A percentile compares a stretch with the other conserved stretches of the same genome.
phyloP scores from a whole-genome alignment of 53 echinoderm and acorn worm species.

The Mesocentrotus franciscanus region DNA sequence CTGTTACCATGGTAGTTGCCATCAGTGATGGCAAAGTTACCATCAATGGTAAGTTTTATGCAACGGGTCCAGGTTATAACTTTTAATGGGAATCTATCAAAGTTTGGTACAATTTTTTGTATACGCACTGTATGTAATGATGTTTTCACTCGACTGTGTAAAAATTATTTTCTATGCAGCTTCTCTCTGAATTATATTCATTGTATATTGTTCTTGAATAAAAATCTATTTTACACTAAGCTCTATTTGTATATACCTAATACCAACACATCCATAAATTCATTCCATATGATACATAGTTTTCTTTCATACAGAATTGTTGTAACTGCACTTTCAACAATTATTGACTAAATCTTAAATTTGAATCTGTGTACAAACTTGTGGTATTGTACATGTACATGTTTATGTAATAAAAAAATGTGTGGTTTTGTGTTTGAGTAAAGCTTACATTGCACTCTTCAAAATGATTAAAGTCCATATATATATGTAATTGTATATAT shows the following conservation, averaged over 20 bases:
- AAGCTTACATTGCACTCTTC: background rate
- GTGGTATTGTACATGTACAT: background rate
- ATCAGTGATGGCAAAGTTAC: too few species aligned
- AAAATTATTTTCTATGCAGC: background rate
- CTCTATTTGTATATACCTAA: background rate
- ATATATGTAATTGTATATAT: background rate
- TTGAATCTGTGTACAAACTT: background rate
- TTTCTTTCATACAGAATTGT: background rate
- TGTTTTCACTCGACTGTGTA: background rate
- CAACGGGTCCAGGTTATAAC: too few species aligned
- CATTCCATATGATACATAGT: background rate
- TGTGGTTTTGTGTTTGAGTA: background rate
- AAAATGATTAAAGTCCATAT: background rate
- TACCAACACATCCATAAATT: background rate
- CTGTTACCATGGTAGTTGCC: too few species aligned
- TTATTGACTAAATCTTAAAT: background rate
- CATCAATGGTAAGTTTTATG: too few species aligned
- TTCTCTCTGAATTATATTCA: background rate
- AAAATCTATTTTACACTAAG: background rate
- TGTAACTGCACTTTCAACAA: background rate
- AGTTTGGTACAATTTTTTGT: background rate
- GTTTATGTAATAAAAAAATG: background rate
- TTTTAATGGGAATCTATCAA: too few species aligned
- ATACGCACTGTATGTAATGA: background rate
- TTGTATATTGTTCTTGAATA: background rate